Evolutionary conservation across 2,888 invertebrate species (phyloP), one percentile per base, ranked within the genome.

Genomic region (Hetaerina titia): DNA sequence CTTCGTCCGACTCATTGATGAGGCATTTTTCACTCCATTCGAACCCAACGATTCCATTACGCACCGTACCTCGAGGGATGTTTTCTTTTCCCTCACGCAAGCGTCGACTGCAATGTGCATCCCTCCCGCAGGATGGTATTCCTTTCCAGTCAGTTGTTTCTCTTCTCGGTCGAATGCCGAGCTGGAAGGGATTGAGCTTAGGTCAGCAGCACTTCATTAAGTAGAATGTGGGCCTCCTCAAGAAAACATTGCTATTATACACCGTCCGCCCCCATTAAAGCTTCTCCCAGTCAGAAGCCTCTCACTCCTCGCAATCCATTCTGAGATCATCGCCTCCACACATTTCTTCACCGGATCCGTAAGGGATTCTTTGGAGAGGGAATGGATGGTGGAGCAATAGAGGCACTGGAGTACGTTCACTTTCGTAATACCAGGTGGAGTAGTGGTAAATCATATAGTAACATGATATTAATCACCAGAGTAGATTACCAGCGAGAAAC

Each of bases 181-280:
- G 81, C 81, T 31, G 31, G 25, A 31, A 15, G 81, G 81, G 25
- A 81, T 81, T 81, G 25, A 81, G 31, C 25, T 31, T 15, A 22
- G 81, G 11, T 31, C 81, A 81, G 81, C 81, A 13, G 81, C 81
- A 81, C 81, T 81, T 81, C 25, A 81, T 81, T 81, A 81, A 9
- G 25, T 31, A 31, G 81, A 31, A 81, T 81, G 81, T 22, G 31
- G 81, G 31, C 7, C 25, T 31, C 25, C 31, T 31, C 81, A 13
- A 81, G 81, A 81, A 81, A 81, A 81, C 81, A 81, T 31, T 81
- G 81, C 81, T 31, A 13, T 81, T 81, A 31, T 22, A 81, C 31
- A 31, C 81, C 81, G 31, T 5, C 81, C 81, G 81, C 25, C 31
- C 81, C 81, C 81, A 81, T 81, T 81, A 81, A 81, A 81, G 81